Conservation (phyloP, 2,888 invertebrate species). For the Gari tellinella region DNA sequence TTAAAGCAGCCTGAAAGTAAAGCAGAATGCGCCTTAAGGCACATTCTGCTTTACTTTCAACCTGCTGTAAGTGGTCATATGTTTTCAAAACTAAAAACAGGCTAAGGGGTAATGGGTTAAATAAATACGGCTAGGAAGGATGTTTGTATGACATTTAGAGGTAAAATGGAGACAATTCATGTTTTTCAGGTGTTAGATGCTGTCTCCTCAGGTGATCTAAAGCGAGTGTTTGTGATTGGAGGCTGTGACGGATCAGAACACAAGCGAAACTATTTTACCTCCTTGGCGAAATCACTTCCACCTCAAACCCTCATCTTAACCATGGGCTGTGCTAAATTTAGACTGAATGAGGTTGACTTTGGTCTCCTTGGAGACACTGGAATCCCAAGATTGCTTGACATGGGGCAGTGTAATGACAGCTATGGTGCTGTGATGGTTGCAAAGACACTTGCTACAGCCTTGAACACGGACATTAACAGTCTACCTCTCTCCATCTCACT, state of each 20-base stretch:
- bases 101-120: no score
- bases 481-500: slow-evolving; percentile 69
- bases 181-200: slow-evolving; percentile 64
- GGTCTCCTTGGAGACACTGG: slow-evolving; percentile 69
- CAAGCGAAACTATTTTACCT: slow-evolving; percentile 71
- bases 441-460: slow-evolving; percentile 65
- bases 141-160: no score
- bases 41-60: no score
- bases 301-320: slow-evolving; percentile 72
- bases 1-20: no score
- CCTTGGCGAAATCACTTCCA: slow-evolving; percentile 64
- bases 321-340: slow-evolving; percentile 75
- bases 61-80: no score
- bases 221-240: slow-evolving; percentile 73
- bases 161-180: no score
- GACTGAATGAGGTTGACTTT: slow-evolving; percentile 65
- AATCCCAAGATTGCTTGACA: slow-evolving; percentile 73
- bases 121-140: neutral
- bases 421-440: slow-evolving; percentile 73
- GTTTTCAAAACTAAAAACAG: no score
- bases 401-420: slow-evolving; percentile 74
- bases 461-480: slow-evolving; percentile 72
- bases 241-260: slow-evolving; percentile 76
- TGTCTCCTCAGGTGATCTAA: slow-evolving; percentile 61
- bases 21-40: no score